Evolutionary conservation across 2,888 invertebrate species (phyloP).

Genomic region (Cheilosia grossa): DNA sequence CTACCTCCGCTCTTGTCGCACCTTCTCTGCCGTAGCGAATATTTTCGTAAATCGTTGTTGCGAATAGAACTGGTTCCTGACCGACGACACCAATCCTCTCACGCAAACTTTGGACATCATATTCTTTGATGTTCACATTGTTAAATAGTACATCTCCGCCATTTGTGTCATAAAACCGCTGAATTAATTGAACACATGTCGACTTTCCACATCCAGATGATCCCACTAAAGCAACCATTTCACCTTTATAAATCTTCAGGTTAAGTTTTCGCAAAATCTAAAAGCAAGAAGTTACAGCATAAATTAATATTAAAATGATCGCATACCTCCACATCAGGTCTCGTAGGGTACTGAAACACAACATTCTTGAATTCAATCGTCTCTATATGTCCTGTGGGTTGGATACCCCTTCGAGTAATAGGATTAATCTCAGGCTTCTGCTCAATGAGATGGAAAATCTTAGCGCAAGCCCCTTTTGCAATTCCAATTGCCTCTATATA

Average conservation of each 20-base stretch:
- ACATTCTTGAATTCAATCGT: constrained; percentile 89
- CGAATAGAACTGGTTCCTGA: constrained; percentile 95
- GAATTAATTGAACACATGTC: constrained; percentile 89
- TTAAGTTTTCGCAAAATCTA: constrained; percentile 84
- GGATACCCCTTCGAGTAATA: constrained; percentile 85
- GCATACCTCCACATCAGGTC: constrained; percentile 88
- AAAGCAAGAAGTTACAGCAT: constrained; percentile 53
- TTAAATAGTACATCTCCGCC: constrained; percentile 88
- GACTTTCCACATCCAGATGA: constrained; percentile 91
- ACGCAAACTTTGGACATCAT: constrained; percentile 93
- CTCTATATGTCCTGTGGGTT: constrained; percentile 85
- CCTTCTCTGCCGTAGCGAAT: constrained; percentile 90
- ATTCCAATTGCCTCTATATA: constrained; percentile 91
- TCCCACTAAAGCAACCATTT: constrained; percentile 90
- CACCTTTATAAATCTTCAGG: constrained; percentile 87
- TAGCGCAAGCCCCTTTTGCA: constrained; percentile 91
- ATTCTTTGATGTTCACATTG: constrained; percentile 86
- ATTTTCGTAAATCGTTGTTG: constrained; percentile 92
- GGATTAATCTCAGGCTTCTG: constrained; percentile 90
- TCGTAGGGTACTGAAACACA: constrained; percentile 91
- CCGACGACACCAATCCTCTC: constrained; percentile 93
- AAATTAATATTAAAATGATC: not conserved
- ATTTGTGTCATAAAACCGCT: constrained; percentile 89
- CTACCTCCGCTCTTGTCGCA: constrained; percentile 87
- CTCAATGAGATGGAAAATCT: constrained; percentile 91